Evolutionary conservation across 2,113 vertebrate genomes (phyloP), one percentile per base, ranked within the genome.

Genomic region (Nettapus auritus): DNA sequence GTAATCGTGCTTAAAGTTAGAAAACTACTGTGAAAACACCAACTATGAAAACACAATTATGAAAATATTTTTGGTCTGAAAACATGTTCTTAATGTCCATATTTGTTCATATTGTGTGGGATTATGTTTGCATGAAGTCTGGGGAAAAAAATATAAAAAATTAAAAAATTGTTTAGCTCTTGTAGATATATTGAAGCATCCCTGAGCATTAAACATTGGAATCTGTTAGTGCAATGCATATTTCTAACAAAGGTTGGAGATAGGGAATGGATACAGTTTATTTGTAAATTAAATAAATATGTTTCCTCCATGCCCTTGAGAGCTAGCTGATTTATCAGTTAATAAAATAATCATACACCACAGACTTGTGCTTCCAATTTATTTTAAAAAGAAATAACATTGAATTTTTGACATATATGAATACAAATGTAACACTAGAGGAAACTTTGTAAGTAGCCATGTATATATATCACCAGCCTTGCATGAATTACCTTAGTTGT

Each of bases 321-420:
- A 97, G 53, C 44, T 33, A 74, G 59, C 68, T 96, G 92, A 96
- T 96, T 97, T 97, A 95, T 97, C 92, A 94, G 88, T 97, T 97
- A 97, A 96, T 93, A 96, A 97, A 97, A 97, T 94, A 97, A 94
- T 96, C 97, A 95, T 95, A 97, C 52, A 93, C 81, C 40, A 93
- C 86, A 96, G 96, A 88, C 85, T 95, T 82, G 94, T 88, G 62
- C 84, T 97, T 97, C 70, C 69, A 96, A 96, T 97, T 97, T 96
- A 96, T 96, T 96, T 97, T 91, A 53, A 91, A 97, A 97, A 97
- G 89, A 94, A 95, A 95, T 95, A 97, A 95, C 79, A 95, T 53
- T 93, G 69, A 86, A 88, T 97, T 97, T 97, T 94, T 95, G 87
- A 96, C 95, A 67, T 76, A 92, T 95, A 95, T 96, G 88, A 96